These are phyloP conservation scores for Denticeps clupeoides DNA, from an alignment of 2,797 vertebrate genomes.

Conservation along the genomic window DNA sequence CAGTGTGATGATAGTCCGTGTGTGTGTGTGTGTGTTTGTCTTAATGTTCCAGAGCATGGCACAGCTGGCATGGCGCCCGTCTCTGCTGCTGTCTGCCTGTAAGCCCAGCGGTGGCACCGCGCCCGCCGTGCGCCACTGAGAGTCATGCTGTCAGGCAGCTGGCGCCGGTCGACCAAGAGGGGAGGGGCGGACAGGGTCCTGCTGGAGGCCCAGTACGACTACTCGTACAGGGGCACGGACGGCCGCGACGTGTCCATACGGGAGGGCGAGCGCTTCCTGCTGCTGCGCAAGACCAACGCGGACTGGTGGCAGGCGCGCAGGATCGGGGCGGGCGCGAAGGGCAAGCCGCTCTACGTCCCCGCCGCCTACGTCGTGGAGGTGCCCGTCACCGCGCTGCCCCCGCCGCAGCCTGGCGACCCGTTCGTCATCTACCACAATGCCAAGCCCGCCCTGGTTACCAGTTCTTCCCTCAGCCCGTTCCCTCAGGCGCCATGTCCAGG, in stretches of 20 bases:
- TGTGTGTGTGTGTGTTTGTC: slow-evolving; percentile 1
- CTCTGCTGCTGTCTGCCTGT: slow-evolving; percentile 24
- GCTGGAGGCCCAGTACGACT: slow-evolving; percentile 74
- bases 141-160: slow-evolving; percentile 67
- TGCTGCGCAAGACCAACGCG: slow-evolving; percentile 71
- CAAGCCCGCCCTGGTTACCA: slow-evolving; percentile 42
- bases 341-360: slow-evolving; percentile 74
- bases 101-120: slow-evolving; percentile 3
- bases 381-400: slow-evolving; percentile 43
- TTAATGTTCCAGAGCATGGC: slow-evolving; percentile 52
- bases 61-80: slow-evolving; percentile 28
- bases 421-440: slow-evolving; percentile 26
- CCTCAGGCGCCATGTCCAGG: slow-evolving; percentile 23
- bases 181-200: slow-evolving; percentile 40
- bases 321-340: slow-evolving; percentile 57
- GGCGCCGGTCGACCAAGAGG: slow-evolving; percentile 54
- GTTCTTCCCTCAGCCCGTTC: slow-evolving; percentile 22
- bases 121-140: slow-evolving; percentile 31
- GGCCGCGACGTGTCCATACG: slow-evolving; percentile 68
- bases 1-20: slow-evolving; percentile 4
- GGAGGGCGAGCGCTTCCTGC: slow-evolving; percentile 75
- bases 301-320: slow-evolving; percentile 87
- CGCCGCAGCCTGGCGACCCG: slow-evolving; percentile 35
- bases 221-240: slow-evolving; percentile 65
- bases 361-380: slow-evolving; percentile 75